Conservation (phyloP, 2,797 vertebrate species). For the Enteromius radiatus region DNA sequence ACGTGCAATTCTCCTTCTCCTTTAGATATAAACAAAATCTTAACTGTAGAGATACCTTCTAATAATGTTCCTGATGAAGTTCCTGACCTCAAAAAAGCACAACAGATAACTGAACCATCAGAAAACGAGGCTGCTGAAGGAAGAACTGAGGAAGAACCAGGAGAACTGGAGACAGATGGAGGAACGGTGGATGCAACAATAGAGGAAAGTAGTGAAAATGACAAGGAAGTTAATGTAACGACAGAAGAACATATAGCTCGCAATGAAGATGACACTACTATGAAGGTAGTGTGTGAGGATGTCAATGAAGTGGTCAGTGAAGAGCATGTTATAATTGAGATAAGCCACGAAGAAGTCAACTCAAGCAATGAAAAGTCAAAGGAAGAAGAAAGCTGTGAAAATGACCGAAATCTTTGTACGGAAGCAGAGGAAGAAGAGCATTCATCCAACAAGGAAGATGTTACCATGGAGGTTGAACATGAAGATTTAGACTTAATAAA, state of each 20-base stretch:
- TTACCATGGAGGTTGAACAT: not conserved
- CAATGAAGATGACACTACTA: not conserved
- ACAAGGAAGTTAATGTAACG: not conserved
- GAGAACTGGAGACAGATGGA: conserved; percentile 12
- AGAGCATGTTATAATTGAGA: not conserved
- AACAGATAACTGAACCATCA: conserved; percentile 9
- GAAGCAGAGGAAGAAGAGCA: not conserved
- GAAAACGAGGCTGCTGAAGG: not conserved
- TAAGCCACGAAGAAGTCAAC: not conserved
- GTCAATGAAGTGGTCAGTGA: not conserved
- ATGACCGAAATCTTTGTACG: not conserved
- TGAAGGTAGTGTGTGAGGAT: conserved; percentile 7
- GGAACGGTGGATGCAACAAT: not conserved
- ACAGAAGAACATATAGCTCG: not conserved
- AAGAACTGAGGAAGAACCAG: conserved; percentile 12
- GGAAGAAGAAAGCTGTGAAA: not conserved
- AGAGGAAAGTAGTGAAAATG: not conserved
- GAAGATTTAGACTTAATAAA: conserved; percentile 27
- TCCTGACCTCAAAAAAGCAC: not conserved
- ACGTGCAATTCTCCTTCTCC: not conserved
- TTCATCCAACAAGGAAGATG: not conserved
- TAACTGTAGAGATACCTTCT: not conserved
- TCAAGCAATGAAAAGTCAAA: not conserved
- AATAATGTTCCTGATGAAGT: not conserved
- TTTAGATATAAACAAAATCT: conserved; percentile 5